A percentile compares a stretch with the other conserved stretches of the same genome.
Evolutionary conservation across 2,797 vertebrate genomes (phyloP).

Genomic region (Argentina silus): DNA sequence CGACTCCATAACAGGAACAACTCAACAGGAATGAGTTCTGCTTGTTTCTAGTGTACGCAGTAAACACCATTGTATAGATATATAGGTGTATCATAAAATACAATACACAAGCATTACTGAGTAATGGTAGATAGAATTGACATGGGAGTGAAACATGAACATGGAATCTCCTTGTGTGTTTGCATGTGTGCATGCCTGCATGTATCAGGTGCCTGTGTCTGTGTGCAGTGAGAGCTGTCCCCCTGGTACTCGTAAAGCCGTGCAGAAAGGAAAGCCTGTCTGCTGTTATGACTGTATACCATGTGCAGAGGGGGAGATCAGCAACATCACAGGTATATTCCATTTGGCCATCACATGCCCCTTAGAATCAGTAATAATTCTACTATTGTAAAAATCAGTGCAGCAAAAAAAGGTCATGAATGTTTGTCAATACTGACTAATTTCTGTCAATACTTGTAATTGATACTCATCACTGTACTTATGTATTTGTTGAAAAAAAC

Average conservation of each 20-base stretch:
- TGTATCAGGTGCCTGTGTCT: conserved; percentile 65
- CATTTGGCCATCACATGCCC: neutral
- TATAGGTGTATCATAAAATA: too few relatives aligned
- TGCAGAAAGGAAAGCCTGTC: conserved; percentile 70
- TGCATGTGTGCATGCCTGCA: conserved; percentile 19
- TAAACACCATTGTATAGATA: too few relatives aligned
- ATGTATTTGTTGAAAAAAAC: neutral
- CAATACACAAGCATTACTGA: neutral
- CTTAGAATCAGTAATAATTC: too few relatives aligned
- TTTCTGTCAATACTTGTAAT: too few relatives aligned
- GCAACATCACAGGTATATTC: conserved; percentile 70
- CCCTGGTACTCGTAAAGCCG: conserved; percentile 71
- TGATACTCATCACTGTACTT: too few relatives aligned
- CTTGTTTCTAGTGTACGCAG: too few relatives aligned
- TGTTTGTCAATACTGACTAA: too few relatives aligned
- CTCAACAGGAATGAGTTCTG: too few relatives aligned
- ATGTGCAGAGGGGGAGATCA: conserved; percentile 75
- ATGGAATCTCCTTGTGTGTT: neutral
- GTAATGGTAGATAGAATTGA: neutral
- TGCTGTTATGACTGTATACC: conserved; percentile 76
- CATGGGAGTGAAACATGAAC: neutral
- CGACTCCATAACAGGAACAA: conserved; percentile 3
- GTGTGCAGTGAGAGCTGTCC: conserved; percentile 74
- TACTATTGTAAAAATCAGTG: too few relatives aligned
- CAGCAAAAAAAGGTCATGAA: too few relatives aligned